Percentiles rank a stretch among this genome's conserved stretches.
phyloP scores from a whole-genome alignment of 2,113 vertebrate genomes.

The Ciconia stormi region DNA sequence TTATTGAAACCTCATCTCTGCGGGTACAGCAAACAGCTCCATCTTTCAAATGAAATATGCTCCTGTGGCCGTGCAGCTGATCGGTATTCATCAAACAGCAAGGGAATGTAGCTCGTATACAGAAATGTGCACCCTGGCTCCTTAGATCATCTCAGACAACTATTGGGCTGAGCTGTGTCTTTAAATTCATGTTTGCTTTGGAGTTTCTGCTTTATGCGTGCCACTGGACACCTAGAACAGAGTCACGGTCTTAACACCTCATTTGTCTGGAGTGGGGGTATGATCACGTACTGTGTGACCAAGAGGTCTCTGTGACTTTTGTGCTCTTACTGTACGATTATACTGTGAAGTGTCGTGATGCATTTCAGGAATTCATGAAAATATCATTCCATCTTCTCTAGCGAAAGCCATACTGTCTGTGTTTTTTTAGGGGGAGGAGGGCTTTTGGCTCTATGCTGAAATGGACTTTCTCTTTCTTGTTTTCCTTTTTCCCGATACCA shows the following conservation, averaged over 20 bases:
- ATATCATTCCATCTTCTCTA: background rate
- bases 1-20: conserved; percentile 1
- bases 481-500: background rate
- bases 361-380: background rate
- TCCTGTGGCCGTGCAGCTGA: background rate
- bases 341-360: background rate
- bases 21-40: background rate
- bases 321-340: background rate
- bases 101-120: background rate
- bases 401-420: background rate
- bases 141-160: background rate
- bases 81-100: background rate
- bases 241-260: background rate
- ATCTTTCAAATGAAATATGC: background rate
- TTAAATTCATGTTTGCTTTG: background rate
- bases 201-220: background rate
- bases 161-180: background rate
- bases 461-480: background rate
- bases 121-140: background rate
- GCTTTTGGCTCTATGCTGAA: background rate
- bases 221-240: background rate
- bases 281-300: background rate
- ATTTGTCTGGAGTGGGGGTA: background rate
- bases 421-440: background rate
- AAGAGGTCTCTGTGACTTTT: background rate